These are phyloP conservation scores for Ginglymostoma cirratum DNA, from an alignment of 2,113 vertebrate species.

Conservation along the genomic window DNA sequence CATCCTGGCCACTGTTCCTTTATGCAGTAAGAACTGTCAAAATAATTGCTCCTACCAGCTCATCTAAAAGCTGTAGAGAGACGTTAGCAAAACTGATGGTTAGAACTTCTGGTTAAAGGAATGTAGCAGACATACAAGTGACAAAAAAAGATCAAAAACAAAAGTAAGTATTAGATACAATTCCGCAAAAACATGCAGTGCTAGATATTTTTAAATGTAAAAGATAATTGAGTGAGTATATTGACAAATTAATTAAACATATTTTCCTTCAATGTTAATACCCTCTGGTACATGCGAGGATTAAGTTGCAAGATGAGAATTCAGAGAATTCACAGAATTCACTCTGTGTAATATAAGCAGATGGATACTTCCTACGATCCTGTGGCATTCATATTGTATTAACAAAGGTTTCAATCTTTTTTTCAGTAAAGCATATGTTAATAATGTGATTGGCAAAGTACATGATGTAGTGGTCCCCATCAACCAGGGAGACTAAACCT, in stretches of 20 bases:
- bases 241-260: background rate
- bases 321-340: background rate
- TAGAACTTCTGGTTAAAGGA: background rate
- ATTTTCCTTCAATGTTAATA: background rate
- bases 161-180: background rate
- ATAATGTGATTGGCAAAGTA: background rate
- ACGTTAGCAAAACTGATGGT: background rate
- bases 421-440: background rate
- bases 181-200: background rate
- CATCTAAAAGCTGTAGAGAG: background rate
- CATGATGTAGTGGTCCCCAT: background rate
- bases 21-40: background rate
- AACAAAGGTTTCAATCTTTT: background rate
- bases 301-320: background rate
- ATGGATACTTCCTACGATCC: background rate
- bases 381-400: background rate
- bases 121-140: background rate
- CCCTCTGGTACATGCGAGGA: background rate
- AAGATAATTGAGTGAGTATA: background rate
- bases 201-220: background rate
- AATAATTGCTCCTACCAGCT: conserved; percentile 11
- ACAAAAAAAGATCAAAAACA: background rate
- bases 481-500: background rate
- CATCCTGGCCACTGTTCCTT: background rate
- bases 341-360: background rate